Base-by-base conservation (phyloP, 2,888 invertebrate species). In the Saturnia pavonia region DNA sequence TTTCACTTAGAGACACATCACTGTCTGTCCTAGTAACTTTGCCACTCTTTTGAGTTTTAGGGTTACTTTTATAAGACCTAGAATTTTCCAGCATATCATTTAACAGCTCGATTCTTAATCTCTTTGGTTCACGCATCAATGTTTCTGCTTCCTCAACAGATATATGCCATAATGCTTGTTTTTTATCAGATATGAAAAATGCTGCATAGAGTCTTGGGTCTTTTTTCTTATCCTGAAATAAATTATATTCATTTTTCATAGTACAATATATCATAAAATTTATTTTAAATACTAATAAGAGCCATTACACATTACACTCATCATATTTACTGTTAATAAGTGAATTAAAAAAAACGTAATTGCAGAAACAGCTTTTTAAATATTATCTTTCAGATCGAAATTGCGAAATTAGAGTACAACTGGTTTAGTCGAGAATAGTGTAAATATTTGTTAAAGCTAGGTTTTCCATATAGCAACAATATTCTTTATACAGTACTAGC, bases 61-160 rank as follows among this genome's bases (percentile, higher is more conserved):
- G 80, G 11, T 80, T 80, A 4, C 72, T 77, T 83, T 88, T 91
- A 4, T 70, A 72, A 22, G 75, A 74, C 76, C 85, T 84, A 1
- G 80, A 74, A 70, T 86, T 88, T 72, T 80, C 78, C 9, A 92
- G 78, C 85, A 92, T 87, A 12, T 90, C 88, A 71, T 88, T 83
- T 72, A 95, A 94, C 71, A 92, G 89, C 65, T 95, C 92, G 65
- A 95, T 90, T 74, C 96, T 94, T n/a, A 95, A 88, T 63, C 94
- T 86, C 72, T 94, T 91, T 19, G 95, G 92, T 81, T 95, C 93
- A 16, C 90, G 82, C 6, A 95, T 86, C 11, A 97, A 91, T 69
- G 91, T 91, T 79, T 96, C 96, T 0, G 97, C 97, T 90, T 97
- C 97, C n/a, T 94, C 92, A 0, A 97, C 95, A 0, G 97, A 97